These are phyloP conservation scores for Teleopsis dalmanni DNA, from an alignment of 1,140 invertebrate genomes.

Conservation along the genomic window DNA sequence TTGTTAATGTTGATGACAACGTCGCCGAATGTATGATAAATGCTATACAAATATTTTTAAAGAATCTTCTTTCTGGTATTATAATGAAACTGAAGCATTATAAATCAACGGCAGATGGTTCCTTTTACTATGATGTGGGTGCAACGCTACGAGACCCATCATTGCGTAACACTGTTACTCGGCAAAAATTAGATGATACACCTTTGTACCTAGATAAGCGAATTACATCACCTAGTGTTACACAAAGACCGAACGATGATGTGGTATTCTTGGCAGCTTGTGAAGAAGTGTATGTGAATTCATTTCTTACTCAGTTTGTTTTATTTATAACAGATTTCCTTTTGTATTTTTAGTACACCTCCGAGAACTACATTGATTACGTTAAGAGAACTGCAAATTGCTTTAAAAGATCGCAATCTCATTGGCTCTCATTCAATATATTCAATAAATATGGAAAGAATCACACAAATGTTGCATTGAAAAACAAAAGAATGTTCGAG, in stretches of 20 bases:
- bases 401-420: constrained; percentile 49
- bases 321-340: constrained; percentile 1
- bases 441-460: constrained; percentile 53
- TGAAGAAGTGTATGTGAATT: constrained; percentile 33
- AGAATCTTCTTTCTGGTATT: constrained; percentile 66
- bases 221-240: constrained; percentile 46
- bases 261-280: constrained; percentile 36
- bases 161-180: constrained; percentile 34
- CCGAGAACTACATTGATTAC: constrained; percentile 43
- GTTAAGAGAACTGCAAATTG: constrained; percentile 50
- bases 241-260: constrained; percentile 46
- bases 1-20: constrained; percentile 69
- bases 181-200: constrained; percentile 44
- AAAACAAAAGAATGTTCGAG: too few relatives aligned
- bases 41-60: constrained; percentile 66
- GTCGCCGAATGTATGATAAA: constrained; percentile 66
- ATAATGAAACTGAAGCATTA: constrained; percentile 66
- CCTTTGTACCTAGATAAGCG: constrained; percentile 49
- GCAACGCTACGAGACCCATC: constrained; percentile 43
- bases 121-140: constrained; percentile 67
- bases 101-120: constrained; percentile 53
- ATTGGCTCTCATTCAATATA: constrained; percentile 53
- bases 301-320: neutral
- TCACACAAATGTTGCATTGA: constrained; percentile 51
- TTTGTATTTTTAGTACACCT: constrained; percentile 39